These are phyloP conservation scores for Acanthopleura granulata DNA, from an alignment of 2,888 invertebrate species.

Conservation along the genomic window DNA sequence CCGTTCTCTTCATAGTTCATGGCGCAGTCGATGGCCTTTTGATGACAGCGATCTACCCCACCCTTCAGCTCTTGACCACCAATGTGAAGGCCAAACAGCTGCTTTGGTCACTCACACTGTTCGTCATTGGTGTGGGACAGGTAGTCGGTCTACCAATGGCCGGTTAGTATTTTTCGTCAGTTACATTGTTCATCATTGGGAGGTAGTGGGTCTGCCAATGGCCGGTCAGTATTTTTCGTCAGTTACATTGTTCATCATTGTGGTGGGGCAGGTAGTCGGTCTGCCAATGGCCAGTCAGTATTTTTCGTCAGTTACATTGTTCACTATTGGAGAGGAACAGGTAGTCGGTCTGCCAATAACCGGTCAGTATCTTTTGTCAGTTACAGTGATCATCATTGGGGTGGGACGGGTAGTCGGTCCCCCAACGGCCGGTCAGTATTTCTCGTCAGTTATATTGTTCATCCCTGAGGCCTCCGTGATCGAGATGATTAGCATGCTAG, in stretches of 20 bases:
- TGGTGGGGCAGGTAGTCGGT: conserved; percentile 24
- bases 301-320: conserved; percentile 22
- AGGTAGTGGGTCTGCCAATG: not conserved
- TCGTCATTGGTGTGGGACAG: conserved; percentile 27
- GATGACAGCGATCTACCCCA: conserved; percentile 23
- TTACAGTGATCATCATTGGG: conserved; percentile 23
- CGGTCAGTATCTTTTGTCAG: conserved; percentile 21
- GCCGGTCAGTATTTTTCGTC: conserved; percentile 15
- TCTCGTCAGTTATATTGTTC: no score
- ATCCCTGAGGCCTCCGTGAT: no score
- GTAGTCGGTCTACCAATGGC: conserved; percentile 25
- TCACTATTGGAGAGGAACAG: conserved; percentile 24
- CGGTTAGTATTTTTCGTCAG: conserved; percentile 10
- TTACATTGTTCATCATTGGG: not conserved
- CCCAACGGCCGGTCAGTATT: no score
- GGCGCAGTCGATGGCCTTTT: conserved; percentile 26
- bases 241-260: conserved; percentile 24
- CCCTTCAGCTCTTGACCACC: conserved; percentile 7
- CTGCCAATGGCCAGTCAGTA: conserved; percentile 24
- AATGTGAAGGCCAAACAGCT: conserved; percentile 19
- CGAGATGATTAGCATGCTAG: no score
- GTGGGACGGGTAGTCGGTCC: no score
- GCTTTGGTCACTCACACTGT: conserved; percentile 23
- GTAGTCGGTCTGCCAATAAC: conserved; percentile 24
- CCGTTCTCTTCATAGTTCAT: conserved; percentile 20